Conservation (phyloP, 2,797 vertebrate genomes). For the Eulemur albifrons region DNA sequence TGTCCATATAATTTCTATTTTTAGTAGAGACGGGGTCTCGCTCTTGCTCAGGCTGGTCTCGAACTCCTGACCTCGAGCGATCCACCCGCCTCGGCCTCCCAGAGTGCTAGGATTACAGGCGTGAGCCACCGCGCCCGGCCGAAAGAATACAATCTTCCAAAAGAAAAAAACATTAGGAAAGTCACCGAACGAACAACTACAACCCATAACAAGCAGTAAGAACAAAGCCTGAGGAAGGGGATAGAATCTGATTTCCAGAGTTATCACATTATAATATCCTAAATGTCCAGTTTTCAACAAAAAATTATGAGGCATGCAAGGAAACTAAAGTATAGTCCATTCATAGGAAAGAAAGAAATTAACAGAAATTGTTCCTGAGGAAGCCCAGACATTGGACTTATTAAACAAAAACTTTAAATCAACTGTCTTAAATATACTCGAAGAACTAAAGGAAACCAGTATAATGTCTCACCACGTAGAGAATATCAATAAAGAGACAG, state of each 20-base stretch:
- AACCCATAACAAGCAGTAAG: background rate
- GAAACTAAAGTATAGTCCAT: background rate
- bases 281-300: constrained; percentile 3
- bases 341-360: background rate
- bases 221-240: background rate
- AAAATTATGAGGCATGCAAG: background rate
- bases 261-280: background rate
- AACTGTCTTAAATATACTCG: background rate
- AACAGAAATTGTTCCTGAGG: background rate
- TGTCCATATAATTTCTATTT: too few relatives aligned
- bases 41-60: too few relatives aligned
- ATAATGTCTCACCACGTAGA: background rate
- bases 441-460: background rate
- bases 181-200: background rate
- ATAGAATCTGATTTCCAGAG: background rate
- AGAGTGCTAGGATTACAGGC: too few relatives aligned
- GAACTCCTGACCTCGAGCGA: too few relatives aligned
- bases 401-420: background rate
- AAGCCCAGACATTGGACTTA: background rate
- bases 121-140: too few relatives aligned
- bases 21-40: too few relatives aligned
- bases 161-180: background rate
- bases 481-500: background rate
- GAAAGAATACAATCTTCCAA: background rate
- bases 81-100: too few relatives aligned